Evolutionary conservation across 2,797 vertebrate species (phyloP), one percentile per base, ranked within the genome.

Genomic region (Poecile montanus): DNA sequence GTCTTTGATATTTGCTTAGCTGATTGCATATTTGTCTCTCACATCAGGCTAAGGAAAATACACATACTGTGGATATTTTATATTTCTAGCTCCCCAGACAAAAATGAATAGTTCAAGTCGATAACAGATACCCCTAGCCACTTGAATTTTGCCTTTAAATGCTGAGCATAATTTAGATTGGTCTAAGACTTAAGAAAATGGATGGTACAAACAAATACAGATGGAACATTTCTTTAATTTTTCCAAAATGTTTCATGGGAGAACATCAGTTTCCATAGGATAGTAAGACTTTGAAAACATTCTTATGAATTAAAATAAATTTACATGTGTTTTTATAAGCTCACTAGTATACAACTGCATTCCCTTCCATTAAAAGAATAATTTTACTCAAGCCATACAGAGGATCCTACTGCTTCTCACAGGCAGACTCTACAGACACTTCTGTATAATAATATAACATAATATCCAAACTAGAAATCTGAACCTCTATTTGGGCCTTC

Each of bases 1-100:
- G 44, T 45, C 58, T 89, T 87, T 87, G 47, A 36, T 73, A 91
- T 95, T 91, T 95, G 85, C 81, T 94, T 44, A 82, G 42, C 25
- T 94, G 88, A 89, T 75, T 93, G 67, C 20, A 58, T 32, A n/a
- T 79, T 95, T 94, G 36, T 71, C 62, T 76, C 85, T 76, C 61
- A 71, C 40, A 93, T 67, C 57, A 90, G 71, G 18, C 29, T 63
- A 92, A 88, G 53, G 61, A 53, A 91, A 92, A 66, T 34, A 68
- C 10, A 78, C 19, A 82, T 3, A 4, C 47, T 54, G 44, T 11
- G 30, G 50, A 18, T 36, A 72, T 66, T 80, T 81, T 77, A 63
- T 40, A 50, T 25, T 86, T 76, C 42, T 67, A 68, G 27, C 5
- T 92, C 65, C 40, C 68, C 23, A 75, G 45, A 63, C 14, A 34